phyloP scores from a whole-genome alignment of 2,113 vertebrate species.

The Narcine bancroftii region DNA sequence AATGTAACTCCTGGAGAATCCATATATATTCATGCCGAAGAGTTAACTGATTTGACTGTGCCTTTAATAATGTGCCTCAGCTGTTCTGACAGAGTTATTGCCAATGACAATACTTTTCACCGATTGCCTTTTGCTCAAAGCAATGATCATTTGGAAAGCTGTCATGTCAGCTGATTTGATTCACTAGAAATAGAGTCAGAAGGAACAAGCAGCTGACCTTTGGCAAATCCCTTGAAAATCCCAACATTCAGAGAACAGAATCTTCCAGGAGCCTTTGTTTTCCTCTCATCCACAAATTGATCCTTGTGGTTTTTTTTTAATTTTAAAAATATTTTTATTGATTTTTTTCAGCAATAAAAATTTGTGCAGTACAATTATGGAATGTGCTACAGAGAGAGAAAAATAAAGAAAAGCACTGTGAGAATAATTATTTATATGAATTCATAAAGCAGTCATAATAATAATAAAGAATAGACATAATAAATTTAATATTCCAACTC shows the following conservation, averaged over 20 bases:
- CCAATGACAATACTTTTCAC: not conserved
- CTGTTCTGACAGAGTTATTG: not conserved
- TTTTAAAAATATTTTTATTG: too few species aligned
- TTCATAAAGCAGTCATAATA: too few species aligned
- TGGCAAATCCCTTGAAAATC: not conserved
- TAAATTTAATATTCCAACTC: too few species aligned
- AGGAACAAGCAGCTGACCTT: not conserved
- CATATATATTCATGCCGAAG: not conserved
- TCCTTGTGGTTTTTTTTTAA: not conserved
- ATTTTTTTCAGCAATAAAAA: too few species aligned
- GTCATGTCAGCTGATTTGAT: not conserved
- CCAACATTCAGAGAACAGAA: not conserved
- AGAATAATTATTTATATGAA: too few species aligned
- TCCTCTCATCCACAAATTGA: not conserved
- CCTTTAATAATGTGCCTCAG: not conserved
- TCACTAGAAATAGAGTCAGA: not conserved
- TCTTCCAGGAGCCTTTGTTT: not conserved
- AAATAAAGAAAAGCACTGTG: too few species aligned
- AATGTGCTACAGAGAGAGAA: too few species aligned
- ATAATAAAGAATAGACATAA: too few species aligned
- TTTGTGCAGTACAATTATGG: too few species aligned
- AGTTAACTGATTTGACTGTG: not conserved
- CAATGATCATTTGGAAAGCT: not conserved
- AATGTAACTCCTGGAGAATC: not conserved
- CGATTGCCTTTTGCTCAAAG: not conserved